phyloP scores from a whole-genome alignment of 1,140 invertebrate genomes.

The Prorops nasuta region DNA sequence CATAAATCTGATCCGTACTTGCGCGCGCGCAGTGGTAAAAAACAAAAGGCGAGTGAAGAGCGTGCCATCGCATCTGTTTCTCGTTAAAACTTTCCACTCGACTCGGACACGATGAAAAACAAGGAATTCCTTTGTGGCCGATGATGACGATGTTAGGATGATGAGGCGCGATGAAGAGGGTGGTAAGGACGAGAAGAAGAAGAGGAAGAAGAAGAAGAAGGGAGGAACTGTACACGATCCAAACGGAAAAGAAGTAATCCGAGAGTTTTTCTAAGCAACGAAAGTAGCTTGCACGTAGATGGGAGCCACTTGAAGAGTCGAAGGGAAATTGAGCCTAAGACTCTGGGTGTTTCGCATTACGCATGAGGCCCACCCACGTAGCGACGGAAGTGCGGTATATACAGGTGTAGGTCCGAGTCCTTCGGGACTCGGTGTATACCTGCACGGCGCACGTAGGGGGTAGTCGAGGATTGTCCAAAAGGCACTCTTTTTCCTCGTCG shows the following conservation, averaged over 20 bases:
- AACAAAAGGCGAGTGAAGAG: too few relatives aligned
- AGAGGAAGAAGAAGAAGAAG: not conserved
- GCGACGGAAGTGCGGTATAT: constrained; percentile 14
- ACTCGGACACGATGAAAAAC: too few relatives aligned
- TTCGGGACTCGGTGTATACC: constrained; percentile 12
- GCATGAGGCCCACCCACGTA: constrained; percentile 25
- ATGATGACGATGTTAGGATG: too few relatives aligned
- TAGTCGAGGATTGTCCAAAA: too few relatives aligned
- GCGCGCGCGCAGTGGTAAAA: too few relatives aligned
- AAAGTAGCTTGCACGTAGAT: too few relatives aligned
- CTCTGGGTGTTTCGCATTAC: constrained; percentile 28
- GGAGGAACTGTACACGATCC: not conserved
- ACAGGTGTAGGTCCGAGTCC: not conserved
- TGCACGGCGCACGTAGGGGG: constrained; percentile 18
- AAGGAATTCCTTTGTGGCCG: too few relatives aligned
- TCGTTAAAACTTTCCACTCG: too few relatives aligned
- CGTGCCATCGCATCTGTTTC: too few relatives aligned
- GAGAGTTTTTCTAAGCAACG: constrained; percentile 5
- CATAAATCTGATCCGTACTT: not conserved
- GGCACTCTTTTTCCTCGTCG: constrained; percentile 15
- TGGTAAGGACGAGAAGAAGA: not conserved
- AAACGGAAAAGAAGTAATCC: not conserved
- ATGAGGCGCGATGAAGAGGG: too few relatives aligned
- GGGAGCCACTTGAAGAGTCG: not conserved
- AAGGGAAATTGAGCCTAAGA: not conserved